A percentile compares a stretch with the other conserved stretches of the same genome.
Conservation (phyloP, 2,113 vertebrate genomes). For the Anhinga rufa region DNA sequence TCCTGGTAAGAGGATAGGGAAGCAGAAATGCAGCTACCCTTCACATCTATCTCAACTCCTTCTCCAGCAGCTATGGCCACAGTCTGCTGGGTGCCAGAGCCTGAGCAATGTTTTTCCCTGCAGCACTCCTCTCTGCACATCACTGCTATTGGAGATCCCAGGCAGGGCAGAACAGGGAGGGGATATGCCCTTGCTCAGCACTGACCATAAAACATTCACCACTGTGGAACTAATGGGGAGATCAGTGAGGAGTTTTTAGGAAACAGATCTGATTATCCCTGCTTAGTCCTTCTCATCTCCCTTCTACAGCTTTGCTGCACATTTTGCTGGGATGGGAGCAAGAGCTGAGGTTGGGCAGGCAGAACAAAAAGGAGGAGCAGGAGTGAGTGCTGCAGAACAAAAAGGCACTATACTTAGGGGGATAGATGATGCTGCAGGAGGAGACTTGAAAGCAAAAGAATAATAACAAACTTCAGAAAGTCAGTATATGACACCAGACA, state of each 20-base stretch:
- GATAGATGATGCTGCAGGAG: not conserved
- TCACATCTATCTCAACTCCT: not conserved
- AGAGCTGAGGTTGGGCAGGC: not conserved
- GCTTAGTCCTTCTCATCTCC: not conserved
- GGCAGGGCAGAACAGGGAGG: not conserved
- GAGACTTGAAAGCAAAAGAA: not conserved
- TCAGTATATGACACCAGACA: not conserved
- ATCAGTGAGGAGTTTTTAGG: not conserved
- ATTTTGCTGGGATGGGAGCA: not conserved
- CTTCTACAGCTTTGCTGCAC: not conserved
- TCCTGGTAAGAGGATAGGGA: not conserved
- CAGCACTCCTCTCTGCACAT: not conserved
- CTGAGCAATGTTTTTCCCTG: not conserved
- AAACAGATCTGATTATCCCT: not conserved
- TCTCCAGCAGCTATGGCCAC: not conserved
- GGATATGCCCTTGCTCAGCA: not conserved
- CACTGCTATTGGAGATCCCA: not conserved
- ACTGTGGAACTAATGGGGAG: not conserved
- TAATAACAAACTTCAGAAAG: not conserved
- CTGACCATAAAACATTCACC: not conserved
- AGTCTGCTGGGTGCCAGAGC: not conserved
- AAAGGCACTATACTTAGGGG: not conserved
- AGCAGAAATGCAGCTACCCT: not conserved
- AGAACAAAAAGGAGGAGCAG: not conserved
- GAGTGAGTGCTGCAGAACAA: not conserved